Percentiles rank a stretch among this genome's conserved stretches.
Conservation (phyloP, 2,113 vertebrate species). For the Azemiops feae region DNA sequence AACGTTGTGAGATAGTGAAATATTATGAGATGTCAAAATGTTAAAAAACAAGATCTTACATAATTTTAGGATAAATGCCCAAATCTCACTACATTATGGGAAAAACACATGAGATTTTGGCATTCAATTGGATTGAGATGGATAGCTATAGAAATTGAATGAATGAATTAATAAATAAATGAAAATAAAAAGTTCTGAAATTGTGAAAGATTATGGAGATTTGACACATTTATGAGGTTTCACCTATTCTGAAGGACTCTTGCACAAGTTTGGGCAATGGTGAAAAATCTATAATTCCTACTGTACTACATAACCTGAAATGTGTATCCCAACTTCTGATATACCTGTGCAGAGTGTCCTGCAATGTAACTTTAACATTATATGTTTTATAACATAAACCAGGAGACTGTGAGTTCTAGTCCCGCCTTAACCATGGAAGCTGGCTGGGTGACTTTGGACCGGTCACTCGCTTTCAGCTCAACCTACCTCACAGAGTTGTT, state of each 20-base stretch:
- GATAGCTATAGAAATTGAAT: not conserved
- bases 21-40: not conserved
- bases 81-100: not conserved
- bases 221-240: not conserved
- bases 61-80: not conserved
- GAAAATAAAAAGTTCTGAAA: not conserved
- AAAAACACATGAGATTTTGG: not conserved
- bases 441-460: not conserved
- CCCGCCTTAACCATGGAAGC: not conserved
- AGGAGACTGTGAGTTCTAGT: not conserved
- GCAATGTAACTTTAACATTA: not conserved
- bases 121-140: not conserved
- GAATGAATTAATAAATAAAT: not conserved
- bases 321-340: not conserved
- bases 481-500: not conserved
- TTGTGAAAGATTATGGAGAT: not conserved
- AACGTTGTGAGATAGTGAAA: not conserved
- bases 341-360: not conserved
- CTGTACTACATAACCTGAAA: not conserved
- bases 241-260: not conserved
- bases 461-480: not conserved
- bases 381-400: not conserved
- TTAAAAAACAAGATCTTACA: not conserved
- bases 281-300: not conserved
- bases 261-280: not conserved